Evolutionary conservation across 2,797 vertebrate species (phyloP).

Genomic region (Aerospiza tachiro): DNA sequence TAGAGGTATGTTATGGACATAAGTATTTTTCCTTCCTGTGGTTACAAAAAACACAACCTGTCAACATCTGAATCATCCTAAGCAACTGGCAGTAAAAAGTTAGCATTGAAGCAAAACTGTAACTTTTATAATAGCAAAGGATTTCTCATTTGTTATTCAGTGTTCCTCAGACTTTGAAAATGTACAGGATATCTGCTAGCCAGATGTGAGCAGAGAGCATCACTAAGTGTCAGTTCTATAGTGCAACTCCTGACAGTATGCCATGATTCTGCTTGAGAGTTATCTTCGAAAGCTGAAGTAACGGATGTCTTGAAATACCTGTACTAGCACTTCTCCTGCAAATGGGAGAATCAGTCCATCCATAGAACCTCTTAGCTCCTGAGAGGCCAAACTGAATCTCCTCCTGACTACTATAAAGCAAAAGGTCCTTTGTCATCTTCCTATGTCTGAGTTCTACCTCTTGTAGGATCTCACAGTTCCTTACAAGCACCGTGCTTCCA

Average conservation of each 20-base stretch:
- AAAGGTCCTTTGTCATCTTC: neutral
- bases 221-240: neutral
- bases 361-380: neutral
- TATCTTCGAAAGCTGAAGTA: neutral
- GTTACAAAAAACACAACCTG: neutral
- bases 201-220: neutral
- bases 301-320: neutral
- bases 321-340: neutral
- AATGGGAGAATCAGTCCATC: neutral
- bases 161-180: neutral
- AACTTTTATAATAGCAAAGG: neutral
- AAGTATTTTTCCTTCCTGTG: neutral
- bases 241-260: neutral
- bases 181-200: neutral
- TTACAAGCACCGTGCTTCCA: neutral
- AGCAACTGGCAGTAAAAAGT: neutral
- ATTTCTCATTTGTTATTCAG: neutral
- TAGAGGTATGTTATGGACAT: neutral
- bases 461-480: neutral
- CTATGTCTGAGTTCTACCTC: neutral
- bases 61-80: rapidly evolving
- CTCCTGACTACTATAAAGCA: neutral
- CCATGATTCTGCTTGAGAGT: neutral
- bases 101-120: neutral
- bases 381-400: neutral